Evolutionary conservation across 2,888 invertebrate genomes (phyloP).

Genomic region (Taphrorychus bicolor): DNA sequence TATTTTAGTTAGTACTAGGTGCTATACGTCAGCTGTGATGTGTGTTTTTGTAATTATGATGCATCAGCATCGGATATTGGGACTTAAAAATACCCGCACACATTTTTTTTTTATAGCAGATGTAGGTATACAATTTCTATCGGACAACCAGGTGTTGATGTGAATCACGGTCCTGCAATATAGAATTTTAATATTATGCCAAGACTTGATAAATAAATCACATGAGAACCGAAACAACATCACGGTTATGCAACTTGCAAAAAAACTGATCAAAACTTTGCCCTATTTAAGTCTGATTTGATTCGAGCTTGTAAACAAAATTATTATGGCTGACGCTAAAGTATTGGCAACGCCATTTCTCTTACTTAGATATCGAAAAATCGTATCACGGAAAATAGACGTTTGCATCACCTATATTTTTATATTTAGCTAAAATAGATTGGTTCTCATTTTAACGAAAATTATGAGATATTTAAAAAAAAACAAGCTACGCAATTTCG

Average conservation of each 20-base stretch:
- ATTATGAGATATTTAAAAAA: background rate
- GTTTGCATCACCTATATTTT: constrained; percentile 19
- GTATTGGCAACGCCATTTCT: constrained; percentile 24
- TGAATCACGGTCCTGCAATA: background rate
- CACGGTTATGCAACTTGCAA: background rate
- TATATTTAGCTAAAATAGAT: constrained; percentile 1
- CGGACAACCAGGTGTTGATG: constrained; percentile 2
- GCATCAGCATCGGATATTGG: background rate
- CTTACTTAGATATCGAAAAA: constrained; percentile 13
- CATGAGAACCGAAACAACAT: background rate
- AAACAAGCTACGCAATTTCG: too few relatives aligned
- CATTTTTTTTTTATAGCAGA: background rate
- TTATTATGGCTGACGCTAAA: constrained; percentile 7
- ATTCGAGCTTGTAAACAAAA: constrained; percentile 9
- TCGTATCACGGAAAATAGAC: constrained; percentile 16
- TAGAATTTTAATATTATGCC: background rate
- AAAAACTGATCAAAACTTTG: background rate
- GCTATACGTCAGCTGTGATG: background rate
- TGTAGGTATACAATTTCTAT: background rate
- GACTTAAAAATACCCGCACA: background rate
- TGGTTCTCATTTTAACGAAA: background rate
- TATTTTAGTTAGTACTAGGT: background rate
- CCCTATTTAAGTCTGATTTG: background rate
- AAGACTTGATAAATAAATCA: background rate
- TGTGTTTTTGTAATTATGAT: background rate